Base-by-base conservation (phyloP, 2,888 invertebrate genomes). In the Quadriops clusia region DNA sequence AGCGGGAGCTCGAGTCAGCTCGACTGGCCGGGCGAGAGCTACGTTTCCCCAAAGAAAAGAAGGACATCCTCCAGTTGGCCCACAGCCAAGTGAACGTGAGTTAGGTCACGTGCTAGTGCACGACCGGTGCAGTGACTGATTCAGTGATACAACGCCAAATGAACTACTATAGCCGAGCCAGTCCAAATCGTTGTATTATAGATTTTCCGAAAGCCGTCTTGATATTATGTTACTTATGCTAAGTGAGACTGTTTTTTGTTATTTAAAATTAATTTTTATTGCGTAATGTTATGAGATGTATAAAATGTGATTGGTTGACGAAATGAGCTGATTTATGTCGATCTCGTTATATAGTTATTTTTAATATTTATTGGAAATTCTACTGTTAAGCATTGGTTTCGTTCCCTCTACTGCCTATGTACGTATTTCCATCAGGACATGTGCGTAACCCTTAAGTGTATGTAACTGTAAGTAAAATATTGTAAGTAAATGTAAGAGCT, bases 11-110 rank as follows among this genome's bases (percentile, higher is more conserved):
- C 36, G 80, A 84, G 56, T 74, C 77, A 32, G 87, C 89, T 8
- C 68, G 91, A 38, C 70, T 89, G 38, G 87, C 89, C 30, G 91
- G 91, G 1, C 70, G 90, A 32, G 91, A 93, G 54, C 68, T 93
- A 17, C 73, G 93, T 54, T 91, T 91, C 64, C 90, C 90, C 32
- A 93, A 93, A 63, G 93, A 93, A 62, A 93, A 93, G 60, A 81
- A 90, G 57, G 91, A 93, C 61, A 93, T 93, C 54, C 67, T 93
- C 28, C 80, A 87, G 66, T 70, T 89, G 51, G 91, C 91, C 10
- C 74, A 85, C 51, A 80, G 84, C 50, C 87, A 91, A 59, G 74
- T 87, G 46, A 67, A 74, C 41, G 51, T 58, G 42, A 57, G 52
- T 44, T 54, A 51, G 52, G 40, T 50, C 48, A 46, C 35, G 51